These are phyloP conservation scores for Ooceraea biroi DNA, from an alignment of 1,140 invertebrate species.

Conservation along the genomic window DNA sequence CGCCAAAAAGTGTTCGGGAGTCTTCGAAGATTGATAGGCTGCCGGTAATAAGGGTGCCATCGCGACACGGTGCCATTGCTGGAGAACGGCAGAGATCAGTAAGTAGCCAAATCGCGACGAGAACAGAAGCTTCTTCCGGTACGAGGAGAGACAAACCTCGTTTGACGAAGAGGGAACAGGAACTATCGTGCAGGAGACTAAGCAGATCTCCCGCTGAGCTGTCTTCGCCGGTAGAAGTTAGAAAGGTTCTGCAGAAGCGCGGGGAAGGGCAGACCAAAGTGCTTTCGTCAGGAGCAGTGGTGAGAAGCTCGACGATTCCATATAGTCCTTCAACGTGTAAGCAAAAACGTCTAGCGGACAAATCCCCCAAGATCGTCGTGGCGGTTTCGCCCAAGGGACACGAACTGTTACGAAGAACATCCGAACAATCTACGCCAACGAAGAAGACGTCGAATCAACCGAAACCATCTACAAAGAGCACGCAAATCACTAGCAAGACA, in stretches of 20 bases:
- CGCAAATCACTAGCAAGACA: background rate
- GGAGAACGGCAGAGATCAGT: background rate
- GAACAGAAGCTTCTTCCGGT: background rate
- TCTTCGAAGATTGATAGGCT: conserved; percentile 20
- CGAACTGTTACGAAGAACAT: conserved; percentile 81
- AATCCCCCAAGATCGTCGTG: conserved; percentile 84
- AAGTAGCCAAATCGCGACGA: background rate
- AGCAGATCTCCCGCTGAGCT: conserved; percentile 86
- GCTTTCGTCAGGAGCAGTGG: conserved; percentile 77
- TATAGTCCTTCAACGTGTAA: conserved; percentile 78
- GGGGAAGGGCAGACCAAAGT: conserved; percentile 66
- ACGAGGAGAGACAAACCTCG: conserved; percentile 61
- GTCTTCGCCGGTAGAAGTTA: conserved; percentile 88
- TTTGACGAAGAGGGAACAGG: conserved; percentile 78
- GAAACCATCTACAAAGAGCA: conserved; percentile 26
- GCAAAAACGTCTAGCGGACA: conserved; percentile 81
- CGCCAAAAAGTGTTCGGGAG: background rate
- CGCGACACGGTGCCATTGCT: background rate
- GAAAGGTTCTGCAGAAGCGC: conserved; percentile 86
- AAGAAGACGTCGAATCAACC: conserved; percentile 22
- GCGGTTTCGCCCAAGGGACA: conserved; percentile 85
- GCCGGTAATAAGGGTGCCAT: background rate
- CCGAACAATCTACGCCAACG: background rate
- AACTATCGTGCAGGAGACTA: conserved; percentile 79
- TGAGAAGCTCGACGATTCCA: conserved; percentile 83